Evolutionary conservation across 2,797 vertebrate genomes (phyloP).

Genomic region (Tenualosa thibaudeaui): DNA sequence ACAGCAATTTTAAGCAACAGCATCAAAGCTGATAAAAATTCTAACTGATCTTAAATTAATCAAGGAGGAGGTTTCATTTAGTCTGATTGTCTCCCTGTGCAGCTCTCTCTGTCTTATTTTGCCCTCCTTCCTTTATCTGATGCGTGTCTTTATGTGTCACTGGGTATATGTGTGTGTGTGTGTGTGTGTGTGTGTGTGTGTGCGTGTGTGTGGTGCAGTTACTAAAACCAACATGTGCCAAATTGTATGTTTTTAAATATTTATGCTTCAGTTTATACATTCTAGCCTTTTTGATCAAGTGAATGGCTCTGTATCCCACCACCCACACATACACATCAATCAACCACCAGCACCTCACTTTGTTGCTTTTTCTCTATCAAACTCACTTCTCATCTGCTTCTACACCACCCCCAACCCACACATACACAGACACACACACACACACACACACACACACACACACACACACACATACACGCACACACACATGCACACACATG

Average conservation of each 20-base stretch:
- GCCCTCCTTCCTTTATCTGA: neutral
- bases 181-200: conserved; percentile 1
- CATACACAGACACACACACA: too few species aligned
- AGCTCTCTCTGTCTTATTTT: neutral
- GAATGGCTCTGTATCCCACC: neutral
- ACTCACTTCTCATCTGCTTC: neutral
- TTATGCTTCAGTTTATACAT: neutral
- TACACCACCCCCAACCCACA: too few species aligned
- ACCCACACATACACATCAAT: too few species aligned
- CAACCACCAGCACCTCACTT: neutral
- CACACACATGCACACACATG: too few species aligned
- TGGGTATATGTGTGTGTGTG: neutral
- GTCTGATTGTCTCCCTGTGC: neutral
- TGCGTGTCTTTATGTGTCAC: neutral
- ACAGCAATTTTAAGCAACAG: neutral
- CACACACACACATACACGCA: too few species aligned
- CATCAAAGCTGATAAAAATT: neutral
- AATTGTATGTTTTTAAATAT: neutral
- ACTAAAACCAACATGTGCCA: neutral
- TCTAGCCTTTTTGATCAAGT: neutral
- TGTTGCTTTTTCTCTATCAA: neutral
- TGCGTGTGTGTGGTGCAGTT: neutral
- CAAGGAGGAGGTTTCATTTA: neutral
- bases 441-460: too few species aligned
- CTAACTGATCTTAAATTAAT: neutral